Base-by-base conservation (phyloP, 2,113 vertebrate species). In the Acanthochromis polyacanthus region DNA sequence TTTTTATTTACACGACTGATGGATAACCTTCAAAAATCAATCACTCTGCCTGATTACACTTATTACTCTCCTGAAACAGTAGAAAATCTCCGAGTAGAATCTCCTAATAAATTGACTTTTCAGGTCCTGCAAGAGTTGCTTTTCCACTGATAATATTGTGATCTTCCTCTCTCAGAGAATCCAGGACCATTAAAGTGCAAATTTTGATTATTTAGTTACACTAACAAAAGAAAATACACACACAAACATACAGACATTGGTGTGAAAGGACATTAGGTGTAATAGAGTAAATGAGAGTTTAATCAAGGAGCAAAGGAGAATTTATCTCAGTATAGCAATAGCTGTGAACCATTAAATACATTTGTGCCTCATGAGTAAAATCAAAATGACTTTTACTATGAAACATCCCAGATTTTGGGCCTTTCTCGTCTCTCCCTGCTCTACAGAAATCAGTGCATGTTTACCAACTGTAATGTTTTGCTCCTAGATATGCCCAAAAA, bases 1-100 rank as follows among this genome's bases (percentile, higher is more conserved):
- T 71, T 83, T 78, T 64, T 88, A 68, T 90, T 89, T 87, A 80
- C 75, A 70, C n/a, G 56, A 69, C 74, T 84, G 75, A 78, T 81
- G 58, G 72, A 89, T 88, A 82, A 89, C 78, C 84, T 87, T 87
- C 64, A 78, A 77, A 83, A 83, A 84, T 89, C 84, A 85, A 90
- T 88, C 78, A 32, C 30, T 28, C 51, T 9, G 23, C 59, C 38
- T 71, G 72, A 85, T 83, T 84, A 75, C 75, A 55, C 74, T 71
- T 62, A 53, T 55, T 77, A 78, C 61, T 60, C 65, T 71, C 23
- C 40, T 75, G 25, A 74, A 68, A 57, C 67, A 19, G 22, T 19
- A 28, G 36, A 65, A 28, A 76, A 75, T 63, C 64, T 84, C 64
- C 69, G 46, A 57, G 20, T 60, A 9, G 52, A 50, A 61, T 53